Evolutionary conservation across 2,113 vertebrate species (phyloP), one percentile per base, ranked within the genome.

Genomic region (Ciconia boyciana): DNA sequence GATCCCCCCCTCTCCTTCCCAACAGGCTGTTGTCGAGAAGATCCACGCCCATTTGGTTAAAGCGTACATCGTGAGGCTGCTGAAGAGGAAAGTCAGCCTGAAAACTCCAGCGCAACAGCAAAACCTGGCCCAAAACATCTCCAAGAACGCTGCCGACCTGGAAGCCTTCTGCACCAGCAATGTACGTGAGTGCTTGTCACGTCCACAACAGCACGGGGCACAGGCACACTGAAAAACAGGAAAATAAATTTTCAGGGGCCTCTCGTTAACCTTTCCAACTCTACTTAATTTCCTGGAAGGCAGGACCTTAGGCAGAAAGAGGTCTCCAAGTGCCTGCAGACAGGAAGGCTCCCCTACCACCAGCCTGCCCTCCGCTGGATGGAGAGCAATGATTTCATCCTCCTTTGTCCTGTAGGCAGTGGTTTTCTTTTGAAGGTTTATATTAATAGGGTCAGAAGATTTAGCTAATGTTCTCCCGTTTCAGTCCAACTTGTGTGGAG

Each of bases 61-160:
- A 70, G 98, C 98, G 52, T 99, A 99, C 76, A 97, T 99, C 4
- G 85, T 89, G 84, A 98, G 97, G 91, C 98, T 99, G 91, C 94
- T 99, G 95, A 99, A 97, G 94, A 98, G 94, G 65, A 98, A 98
- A 81, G 89, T 98, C 70, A 98, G 96, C 80, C 95, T 98, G 92
- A 99, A 97, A 97, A 95, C 81, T 1, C 78, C 86, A 3, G 89
- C 97, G 13, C 97, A 95, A 84, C 98, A 99, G 96, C 97, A 98
- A 87, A 96, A 83, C 12, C 95, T 99, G 84, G 98, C 99, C 3
- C 34, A 71, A 1, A 91, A 96, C 57, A 85, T 99, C 78, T 95
- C 57, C 9, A 96, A 97, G 14, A 98, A 99, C 0, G 98, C 97
- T 15, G 68, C 66, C 0, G 93, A 87, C 81, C 97, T 99, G 69